Evolutionary conservation across 2,797 vertebrate genomes (phyloP), one percentile per base, ranked within the genome.

Genomic region (Sylvia borin): DNA sequence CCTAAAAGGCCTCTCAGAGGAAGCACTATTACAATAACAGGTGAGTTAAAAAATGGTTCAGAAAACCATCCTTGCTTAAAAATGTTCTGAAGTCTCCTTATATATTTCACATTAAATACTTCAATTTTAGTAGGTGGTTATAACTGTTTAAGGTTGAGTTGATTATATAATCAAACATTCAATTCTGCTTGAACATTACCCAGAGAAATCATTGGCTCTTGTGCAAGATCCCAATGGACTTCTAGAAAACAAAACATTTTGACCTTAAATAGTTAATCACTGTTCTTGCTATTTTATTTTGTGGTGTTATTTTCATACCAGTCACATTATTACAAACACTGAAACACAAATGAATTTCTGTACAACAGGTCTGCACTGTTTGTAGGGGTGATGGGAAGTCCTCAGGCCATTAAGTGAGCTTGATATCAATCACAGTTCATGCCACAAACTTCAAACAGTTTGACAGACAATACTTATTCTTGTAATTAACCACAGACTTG

Each of bases 271-370:
- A 88, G 83, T 77, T 96, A 92, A 95, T 95, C 17, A 14, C 16
- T 19, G 4, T 36, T 90, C 81, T 83, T 87, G 67, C 38, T 95
- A 62, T 71, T 97, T 88, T 71, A 87, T 92, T 90, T 83, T 86
- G 50, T 8, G 47, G 43, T 60, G 38, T 93, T 95, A 74, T 90
- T 97, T 95, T 95, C 76, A 65, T 50, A 67, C 27, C 61, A 55
- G 77, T 58, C 38, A 5, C 21, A 0, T 29, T 32, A 91, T 53
- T 58, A 82, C 31, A 57, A 95, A 80, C 27, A 48, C 3, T 50
- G 17, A 53, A 77, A 43, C 54, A 24, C 12, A 40, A 58, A 66
- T 7, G 0, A 31, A 71, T 83, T 88, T 47, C 66, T 85, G 48
- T 14, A 34, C 45, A 55, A 8, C 21, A 76, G 24, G 38, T 15